These are phyloP conservation scores for Arge pagana DNA, from an alignment of 2,888 invertebrate genomes.

Conservation along the genomic window DNA sequence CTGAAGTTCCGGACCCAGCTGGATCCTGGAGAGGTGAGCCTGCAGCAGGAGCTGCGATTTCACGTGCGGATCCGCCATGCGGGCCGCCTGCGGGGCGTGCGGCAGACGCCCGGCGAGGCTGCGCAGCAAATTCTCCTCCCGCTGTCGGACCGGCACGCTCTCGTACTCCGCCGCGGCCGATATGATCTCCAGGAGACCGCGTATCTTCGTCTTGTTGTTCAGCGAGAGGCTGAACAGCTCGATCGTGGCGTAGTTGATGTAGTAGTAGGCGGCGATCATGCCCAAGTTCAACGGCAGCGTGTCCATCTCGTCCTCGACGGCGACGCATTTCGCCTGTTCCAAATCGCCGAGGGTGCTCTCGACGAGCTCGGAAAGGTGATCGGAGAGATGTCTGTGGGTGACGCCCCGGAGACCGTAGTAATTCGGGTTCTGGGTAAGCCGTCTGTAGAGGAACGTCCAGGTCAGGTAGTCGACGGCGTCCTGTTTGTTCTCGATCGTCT, in stretches of 20 bases:
- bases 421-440: conserved; percentile 98
- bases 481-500: conserved; percentile 99
- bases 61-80: conserved; percentile 86
- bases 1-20: conserved; percentile 94
- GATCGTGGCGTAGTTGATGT: conserved; percentile 99
- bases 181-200: conserved; percentile 96
- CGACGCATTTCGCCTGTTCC: conserved; percentile 96
- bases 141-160: conserved; percentile 90
- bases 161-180: conserved; percentile 97
- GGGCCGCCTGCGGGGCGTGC: conserved; percentile 56
- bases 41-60: conserved; percentile 96
- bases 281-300: conserved; percentile 95
- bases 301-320: conserved; percentile 98
- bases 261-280: conserved; percentile 99
- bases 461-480: conserved; percentile 99
- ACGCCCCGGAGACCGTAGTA: conserved; percentile 98
- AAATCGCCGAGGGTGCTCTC: conserved; percentile 93
- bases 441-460: conserved; percentile 97
- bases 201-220: conserved; percentile 96
- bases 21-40: conserved; percentile 92
- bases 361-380: conserved; percentile 97
- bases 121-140: conserved; percentile 87
- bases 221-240: conserved; percentile 97
- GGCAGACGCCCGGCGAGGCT: conserved; percentile 70
- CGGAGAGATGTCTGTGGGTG: conserved; percentile 95